A percentile compares a stretch with the other conserved stretches of the same genome.
phyloP scores from a whole-genome alignment of 2,113 vertebrate genomes.

The Actenoides lindsayi region DNA sequence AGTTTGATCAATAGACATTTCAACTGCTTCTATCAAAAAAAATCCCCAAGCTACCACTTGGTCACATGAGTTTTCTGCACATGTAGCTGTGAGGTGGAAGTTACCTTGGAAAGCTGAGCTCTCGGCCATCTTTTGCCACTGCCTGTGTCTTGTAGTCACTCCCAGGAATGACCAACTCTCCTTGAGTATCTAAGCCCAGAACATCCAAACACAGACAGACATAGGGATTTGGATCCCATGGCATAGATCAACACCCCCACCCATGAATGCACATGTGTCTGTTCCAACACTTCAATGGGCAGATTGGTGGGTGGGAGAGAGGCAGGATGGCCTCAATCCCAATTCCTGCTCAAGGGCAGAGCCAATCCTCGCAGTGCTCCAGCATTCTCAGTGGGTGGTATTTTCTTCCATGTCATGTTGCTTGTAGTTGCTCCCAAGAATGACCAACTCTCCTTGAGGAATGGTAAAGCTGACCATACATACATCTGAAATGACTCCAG shows the following conservation, averaged over 20 bases:
- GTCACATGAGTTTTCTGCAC: fast-evolving
- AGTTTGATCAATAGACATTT: background rate
- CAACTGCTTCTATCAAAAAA: background rate
- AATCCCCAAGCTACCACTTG: fast-evolving
- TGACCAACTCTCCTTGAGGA: background rate
- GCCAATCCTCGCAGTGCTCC: too few relatives aligned
- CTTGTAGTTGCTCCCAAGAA: background rate
- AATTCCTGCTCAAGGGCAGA: too few relatives aligned
- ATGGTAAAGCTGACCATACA: background rate
- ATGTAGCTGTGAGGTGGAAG: background rate
- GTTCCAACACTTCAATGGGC: too few relatives aligned
- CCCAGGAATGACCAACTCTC: background rate
- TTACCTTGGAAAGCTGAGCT: background rate
- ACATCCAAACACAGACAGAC: too few relatives aligned
- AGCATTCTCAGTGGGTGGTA: too few relatives aligned
- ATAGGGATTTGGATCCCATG: too few relatives aligned
- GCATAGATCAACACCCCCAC: too few relatives aligned
- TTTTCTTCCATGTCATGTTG: too few relatives aligned
- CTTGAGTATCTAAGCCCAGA: background rate
- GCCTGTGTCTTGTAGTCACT: fast-evolving
- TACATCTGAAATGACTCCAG: background rate
- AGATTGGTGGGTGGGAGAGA: too few relatives aligned
- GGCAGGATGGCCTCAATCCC: too few relatives aligned
- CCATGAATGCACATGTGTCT: too few relatives aligned
- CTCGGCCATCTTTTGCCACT: background rate